phyloP scores from a whole-genome alignment of 2,113 vertebrate genomes.

The Ctenodactylus gundi region DNA sequence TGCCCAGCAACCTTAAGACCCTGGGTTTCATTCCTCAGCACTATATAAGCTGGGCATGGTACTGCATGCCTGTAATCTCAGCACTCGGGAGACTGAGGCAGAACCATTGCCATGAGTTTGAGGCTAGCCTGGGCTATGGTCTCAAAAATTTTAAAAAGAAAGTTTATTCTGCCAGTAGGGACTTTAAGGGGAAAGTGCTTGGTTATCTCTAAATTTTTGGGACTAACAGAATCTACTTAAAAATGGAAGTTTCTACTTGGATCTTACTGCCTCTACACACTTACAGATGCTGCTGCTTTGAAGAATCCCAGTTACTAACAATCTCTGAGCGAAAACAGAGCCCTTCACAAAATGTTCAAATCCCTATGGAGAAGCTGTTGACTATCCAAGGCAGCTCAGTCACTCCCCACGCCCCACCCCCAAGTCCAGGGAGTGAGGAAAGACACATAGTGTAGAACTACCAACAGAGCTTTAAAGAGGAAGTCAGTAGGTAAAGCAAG shows the following conservation, averaged over 20 bases:
- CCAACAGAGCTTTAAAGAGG: neutral
- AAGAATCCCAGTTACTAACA: neutral
- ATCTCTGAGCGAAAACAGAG: neutral
- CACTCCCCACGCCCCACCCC: neutral
- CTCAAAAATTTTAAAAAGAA: too few species aligned
- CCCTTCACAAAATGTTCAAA: neutral
- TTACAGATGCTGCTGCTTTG: neutral
- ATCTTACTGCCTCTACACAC: neutral
- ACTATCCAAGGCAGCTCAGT: neutral
- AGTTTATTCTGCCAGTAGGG: neutral
- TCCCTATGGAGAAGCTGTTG: neutral
- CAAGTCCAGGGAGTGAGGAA: neutral
- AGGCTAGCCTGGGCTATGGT: too few species aligned
- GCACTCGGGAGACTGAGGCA: too few species aligned
- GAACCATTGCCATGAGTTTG: too few species aligned
- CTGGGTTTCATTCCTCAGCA: too few species aligned
- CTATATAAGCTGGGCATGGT: too few species aligned
- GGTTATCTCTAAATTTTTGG: neutral
- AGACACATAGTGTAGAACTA: slow-evolving; percentile 17
- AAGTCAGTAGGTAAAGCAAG: neutral
- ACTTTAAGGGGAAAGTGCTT: neutral
- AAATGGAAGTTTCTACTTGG: neutral
- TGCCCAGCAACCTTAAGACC: too few species aligned
- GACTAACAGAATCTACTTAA: neutral
- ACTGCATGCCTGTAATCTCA: too few species aligned